A percentile compares a stretch with the other conserved stretches of the same genome.
Evolutionary conservation across 2,888 invertebrate species (phyloP).

Genomic region (Oscheius sp.): DNA sequence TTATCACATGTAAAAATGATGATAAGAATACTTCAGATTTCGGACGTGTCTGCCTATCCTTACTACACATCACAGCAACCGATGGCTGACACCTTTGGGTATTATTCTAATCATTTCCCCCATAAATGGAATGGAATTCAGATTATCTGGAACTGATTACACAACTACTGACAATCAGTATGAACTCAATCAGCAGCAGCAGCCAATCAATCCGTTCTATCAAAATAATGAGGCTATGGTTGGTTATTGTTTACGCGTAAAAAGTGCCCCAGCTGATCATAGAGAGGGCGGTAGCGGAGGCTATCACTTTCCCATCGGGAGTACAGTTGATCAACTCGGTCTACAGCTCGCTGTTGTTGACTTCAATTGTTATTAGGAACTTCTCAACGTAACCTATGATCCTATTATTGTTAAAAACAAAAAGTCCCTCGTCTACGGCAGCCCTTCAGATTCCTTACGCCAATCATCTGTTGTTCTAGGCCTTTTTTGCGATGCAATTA

Average conservation of each 20-base stretch:
- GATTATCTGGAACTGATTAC: background rate
- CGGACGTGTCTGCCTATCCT: conserved; percentile 9
- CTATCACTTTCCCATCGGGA: background rate
- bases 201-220: background rate
- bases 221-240: background rate
- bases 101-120: background rate
- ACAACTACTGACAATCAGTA: background rate
- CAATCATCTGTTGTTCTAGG: too few species aligned
- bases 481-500: too few species aligned
- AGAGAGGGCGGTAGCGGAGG: background rate
- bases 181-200: background rate
- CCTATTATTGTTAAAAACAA: background rate
- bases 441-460: too few species aligned
- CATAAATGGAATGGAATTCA: background rate
- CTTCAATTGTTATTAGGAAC: too few species aligned
- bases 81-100: conserved; percentile 2
- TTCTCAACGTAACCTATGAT: background rate
- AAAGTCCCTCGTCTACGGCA: background rate
- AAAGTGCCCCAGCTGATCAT: background rate
- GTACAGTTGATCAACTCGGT: background rate
- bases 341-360: too few species aligned
- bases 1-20: background rate
- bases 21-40: conserved; percentile 8
- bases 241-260: background rate
- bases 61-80: conserved; percentile 10